Percentiles rank a stretch among this genome's conserved stretches.
phyloP scores from a whole-genome alignment of 2,797 vertebrate species.

The Peromyscus eremicus region DNA sequence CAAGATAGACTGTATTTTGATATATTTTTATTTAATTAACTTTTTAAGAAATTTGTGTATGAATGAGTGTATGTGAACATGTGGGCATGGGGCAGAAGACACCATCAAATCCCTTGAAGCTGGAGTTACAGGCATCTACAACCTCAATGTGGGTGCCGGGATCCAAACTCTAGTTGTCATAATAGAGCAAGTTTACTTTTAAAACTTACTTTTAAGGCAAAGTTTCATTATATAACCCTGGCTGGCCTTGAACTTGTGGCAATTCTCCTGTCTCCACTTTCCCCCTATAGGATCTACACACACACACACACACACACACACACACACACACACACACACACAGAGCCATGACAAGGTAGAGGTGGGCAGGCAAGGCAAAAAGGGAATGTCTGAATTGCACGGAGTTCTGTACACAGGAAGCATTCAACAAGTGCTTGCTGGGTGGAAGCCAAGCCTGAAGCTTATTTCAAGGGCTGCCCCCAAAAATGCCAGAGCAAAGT shows the following conservation, averaged over 20 bases:
- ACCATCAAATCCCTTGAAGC: background rate
- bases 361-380: background rate
- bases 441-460: constrained; percentile 5
- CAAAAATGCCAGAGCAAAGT: background rate
- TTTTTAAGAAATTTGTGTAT: background rate
- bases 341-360: background rate
- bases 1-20: background rate
- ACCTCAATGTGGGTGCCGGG: background rate
- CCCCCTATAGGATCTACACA: background rate
- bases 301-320: background rate
- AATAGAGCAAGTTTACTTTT: background rate
- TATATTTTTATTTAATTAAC: background rate
- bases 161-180: background rate
- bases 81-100: background rate
- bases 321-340: background rate
- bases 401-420: background rate
- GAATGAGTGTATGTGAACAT: background rate
- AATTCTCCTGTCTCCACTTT: background rate
- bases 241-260: background rate
- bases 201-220: background rate
- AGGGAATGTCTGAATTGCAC: constrained; percentile 13
- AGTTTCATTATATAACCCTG: background rate
- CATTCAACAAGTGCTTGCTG: background rate
- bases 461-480: constrained; percentile 43
- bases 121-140: background rate